Base-by-base conservation (phyloP, 2,113 vertebrate species). In the Oceanites oceanicus region DNA sequence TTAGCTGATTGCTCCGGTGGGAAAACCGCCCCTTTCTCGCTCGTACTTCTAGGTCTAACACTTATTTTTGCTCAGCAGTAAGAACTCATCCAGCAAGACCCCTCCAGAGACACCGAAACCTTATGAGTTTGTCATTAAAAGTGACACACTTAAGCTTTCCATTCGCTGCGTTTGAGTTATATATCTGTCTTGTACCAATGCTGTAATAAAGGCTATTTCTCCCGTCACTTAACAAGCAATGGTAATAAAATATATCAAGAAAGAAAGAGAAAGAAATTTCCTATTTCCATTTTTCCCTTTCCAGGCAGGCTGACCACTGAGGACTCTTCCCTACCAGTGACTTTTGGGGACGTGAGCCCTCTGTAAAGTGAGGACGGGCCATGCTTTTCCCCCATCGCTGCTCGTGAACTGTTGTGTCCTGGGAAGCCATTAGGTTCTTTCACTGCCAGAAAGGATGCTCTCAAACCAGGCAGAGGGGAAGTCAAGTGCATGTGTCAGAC, bases 191-290 rank as follows among this genome's bases (percentile, higher is more conserved):
- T 72, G 61, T 92, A 32, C 92, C 18, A 0, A 2, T 77, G 91
- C 84, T 97, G 86, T 61, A 96, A 91, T 88, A 96, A 96, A 95
- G 61, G 66, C 55, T 34, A 3, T 56, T 84, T 25, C 78, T 63
- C 80, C 86, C 88, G 85, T 72, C 66, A 52, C 68, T 47, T 90
- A 77, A 70, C 49, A 74, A 72, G 80, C 3, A 1, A 13, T 10
- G 86, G 52, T 27, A 95, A 97, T 97, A 96, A 97, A 97, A 78
- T 11, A 10, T 9, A n/a, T 92, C 40, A 34, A 87, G 93, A 90
- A 96, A 90, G 83, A 93, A 91, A 90, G 40, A 96, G 65, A 42
- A 86, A 87, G 65, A 38, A 19, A 90, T 74, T 61, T 93, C 86
- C 92, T 89, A 55, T 85, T 71, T 82, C 88, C 47, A 7, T 72